These are phyloP conservation scores for Telenomus remus DNA, from an alignment of 1,140 invertebrate species.

Conservation along the genomic window DNA sequence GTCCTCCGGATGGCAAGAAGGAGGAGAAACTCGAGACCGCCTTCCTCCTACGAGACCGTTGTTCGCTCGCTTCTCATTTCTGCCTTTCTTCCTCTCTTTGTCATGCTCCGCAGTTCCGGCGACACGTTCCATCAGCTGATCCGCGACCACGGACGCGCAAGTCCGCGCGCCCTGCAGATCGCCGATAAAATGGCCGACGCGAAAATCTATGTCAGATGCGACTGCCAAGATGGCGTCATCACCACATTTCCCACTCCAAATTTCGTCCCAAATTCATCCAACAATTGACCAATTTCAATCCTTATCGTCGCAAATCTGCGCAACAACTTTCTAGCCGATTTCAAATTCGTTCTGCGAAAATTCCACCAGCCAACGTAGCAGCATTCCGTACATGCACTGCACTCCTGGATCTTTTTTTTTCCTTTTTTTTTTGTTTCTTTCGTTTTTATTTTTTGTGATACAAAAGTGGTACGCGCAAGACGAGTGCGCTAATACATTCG, in stretches of 20 bases:
- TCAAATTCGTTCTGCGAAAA: constrained; percentile 32
- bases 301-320: too few species aligned
- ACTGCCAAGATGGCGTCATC: constrained; percentile 39
- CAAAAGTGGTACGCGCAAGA: constrained; percentile 28
- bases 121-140: constrained; percentile 62
- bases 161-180: constrained; percentile 59
- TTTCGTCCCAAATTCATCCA: too few species aligned
- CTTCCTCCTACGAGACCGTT: constrained; percentile 63
- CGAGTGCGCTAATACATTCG: constrained; percentile 59
- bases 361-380: constrained; percentile 23
- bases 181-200: constrained; percentile 68
- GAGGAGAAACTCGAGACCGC: constrained; percentile 73
- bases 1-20: constrained; percentile 68
- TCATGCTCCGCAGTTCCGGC: constrained; percentile 23
- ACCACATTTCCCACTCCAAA: too few species aligned
- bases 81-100: constrained; percentile 38
- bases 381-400: constrained; percentile 49
- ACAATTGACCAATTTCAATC: too few species aligned
- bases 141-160: constrained; percentile 60
- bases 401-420: constrained; percentile 5
- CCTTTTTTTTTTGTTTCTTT: too few species aligned
- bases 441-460: constrained; percentile 40
- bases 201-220: constrained; percentile 52
- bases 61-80: constrained; percentile 25
- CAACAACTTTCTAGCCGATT: too few species aligned